Conservation (phyloP, 2,113 vertebrate genomes). For the Galemys pyrenaicus region DNA sequence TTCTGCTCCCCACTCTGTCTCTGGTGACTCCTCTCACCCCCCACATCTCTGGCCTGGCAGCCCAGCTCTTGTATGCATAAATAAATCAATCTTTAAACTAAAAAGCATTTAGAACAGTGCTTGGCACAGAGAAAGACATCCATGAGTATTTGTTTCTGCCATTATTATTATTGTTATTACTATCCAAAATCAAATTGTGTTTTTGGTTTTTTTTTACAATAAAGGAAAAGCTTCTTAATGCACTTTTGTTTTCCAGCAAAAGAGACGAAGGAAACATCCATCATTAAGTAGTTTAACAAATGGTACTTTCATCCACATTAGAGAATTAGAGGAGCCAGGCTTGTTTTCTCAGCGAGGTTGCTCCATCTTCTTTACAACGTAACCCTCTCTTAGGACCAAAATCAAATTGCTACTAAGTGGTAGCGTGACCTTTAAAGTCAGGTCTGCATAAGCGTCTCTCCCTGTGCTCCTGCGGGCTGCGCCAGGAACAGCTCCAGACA, state of each 20-base stretch:
- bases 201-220: not conserved
- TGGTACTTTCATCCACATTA: slow-evolving; percentile 39
- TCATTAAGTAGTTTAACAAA: slow-evolving; percentile 29
- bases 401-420: not conserved
- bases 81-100: too few relatives aligned
- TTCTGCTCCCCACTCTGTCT: too few relatives aligned
- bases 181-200: slow-evolving; percentile 38
- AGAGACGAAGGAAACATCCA: slow-evolving; percentile 39
- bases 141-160: not conserved
- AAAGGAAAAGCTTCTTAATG: slow-evolving; percentile 55
- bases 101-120: not conserved
- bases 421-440: not conserved
- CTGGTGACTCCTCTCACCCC: too few relatives aligned
- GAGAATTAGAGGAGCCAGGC: not conserved
- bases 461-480: not conserved
- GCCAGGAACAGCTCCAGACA: not conserved
- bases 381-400: slow-evolving; percentile 38
- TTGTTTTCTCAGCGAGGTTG: not conserved
- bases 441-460: not conserved
- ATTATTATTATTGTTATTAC: not conserved
- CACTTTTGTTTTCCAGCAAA: not conserved
- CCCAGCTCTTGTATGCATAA: too few relatives aligned
- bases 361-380: not conserved
- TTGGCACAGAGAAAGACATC: not conserved
- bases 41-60: too few relatives aligned